Evolutionary conservation across 1,140 invertebrate genomes (phyloP).

Genomic region (Heliconius hermathena): DNA sequence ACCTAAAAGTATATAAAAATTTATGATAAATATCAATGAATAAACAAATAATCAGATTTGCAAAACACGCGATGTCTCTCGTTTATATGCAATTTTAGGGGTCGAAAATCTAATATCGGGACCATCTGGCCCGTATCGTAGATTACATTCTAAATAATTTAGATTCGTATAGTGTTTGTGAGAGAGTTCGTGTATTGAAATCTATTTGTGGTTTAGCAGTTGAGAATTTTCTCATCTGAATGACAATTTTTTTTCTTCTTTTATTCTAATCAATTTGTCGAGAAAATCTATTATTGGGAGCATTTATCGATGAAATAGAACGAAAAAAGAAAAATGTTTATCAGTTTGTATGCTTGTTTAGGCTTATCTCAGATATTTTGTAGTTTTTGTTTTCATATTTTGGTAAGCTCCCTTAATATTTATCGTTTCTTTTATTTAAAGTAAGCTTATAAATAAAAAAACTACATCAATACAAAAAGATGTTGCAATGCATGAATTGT

Average conservation of each 20-base stretch:
- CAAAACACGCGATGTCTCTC: conserved; percentile 10
- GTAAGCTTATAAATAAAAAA: too few relatives aligned
- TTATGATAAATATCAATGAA: conserved; percentile 16
- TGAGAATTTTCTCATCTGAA: not conserved
- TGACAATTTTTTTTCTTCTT: not conserved
- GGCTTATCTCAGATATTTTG: too few relatives aligned
- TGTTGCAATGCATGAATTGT: too few relatives aligned
- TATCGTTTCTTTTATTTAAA: too few relatives aligned
- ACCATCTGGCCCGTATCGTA: conserved; percentile 8
- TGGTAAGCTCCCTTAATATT: too few relatives aligned
- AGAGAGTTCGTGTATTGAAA: conserved; percentile 2
- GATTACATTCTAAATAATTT: conserved; percentile 16
- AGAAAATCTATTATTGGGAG: too few relatives aligned
- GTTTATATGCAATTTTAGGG: conserved; percentile 14
- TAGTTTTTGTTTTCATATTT: too few relatives aligned
- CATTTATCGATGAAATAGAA: too few relatives aligned
- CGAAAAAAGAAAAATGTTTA: too few relatives aligned
- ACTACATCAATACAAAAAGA: too few relatives aligned
- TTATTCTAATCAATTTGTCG: too few relatives aligned
- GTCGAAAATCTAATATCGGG: conserved; percentile 12
- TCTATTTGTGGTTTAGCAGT: not conserved
- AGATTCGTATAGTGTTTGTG: conserved; percentile 1
- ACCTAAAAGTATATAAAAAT: not conserved
- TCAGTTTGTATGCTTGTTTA: too few relatives aligned
- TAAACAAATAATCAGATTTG: conserved; percentile 14